Conservation (phyloP, 2,797 vertebrate genomes). For the Chaetophractus vellerosus region DNA sequence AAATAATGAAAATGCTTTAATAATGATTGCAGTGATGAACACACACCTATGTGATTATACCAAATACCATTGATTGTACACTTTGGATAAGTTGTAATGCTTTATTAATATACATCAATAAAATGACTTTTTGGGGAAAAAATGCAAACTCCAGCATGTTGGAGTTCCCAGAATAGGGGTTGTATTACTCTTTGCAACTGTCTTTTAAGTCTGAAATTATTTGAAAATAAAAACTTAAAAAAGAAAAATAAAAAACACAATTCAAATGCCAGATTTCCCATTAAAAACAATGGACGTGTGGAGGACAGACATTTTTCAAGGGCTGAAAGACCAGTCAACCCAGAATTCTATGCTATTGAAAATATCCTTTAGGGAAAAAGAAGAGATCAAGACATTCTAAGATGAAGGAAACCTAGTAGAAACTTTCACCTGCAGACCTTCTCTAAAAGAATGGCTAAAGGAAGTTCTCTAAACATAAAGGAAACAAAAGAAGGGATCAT, state of each 20-base stretch:
- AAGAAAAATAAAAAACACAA: neutral
- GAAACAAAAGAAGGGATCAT: neutral
- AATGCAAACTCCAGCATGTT: too few relatives aligned
- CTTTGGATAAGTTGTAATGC: too few relatives aligned
- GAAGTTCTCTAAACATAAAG: neutral
- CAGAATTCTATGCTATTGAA: neutral
- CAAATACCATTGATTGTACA: too few relatives aligned
- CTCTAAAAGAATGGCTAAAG: neutral
- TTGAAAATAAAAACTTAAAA: too few relatives aligned
- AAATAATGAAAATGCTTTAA: too few relatives aligned
- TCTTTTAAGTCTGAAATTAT: too few relatives aligned
- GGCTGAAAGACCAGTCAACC: neutral
- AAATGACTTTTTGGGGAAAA: too few relatives aligned
- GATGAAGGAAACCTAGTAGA: neutral
- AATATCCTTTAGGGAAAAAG: neutral
- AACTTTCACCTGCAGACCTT: neutral
- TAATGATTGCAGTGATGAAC: too few relatives aligned
- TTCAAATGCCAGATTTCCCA: neutral
- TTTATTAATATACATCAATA: too few relatives aligned
- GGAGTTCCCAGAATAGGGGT: too few relatives aligned
- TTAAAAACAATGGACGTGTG: neutral
- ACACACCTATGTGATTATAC: too few relatives aligned
- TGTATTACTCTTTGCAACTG: too few relatives aligned
- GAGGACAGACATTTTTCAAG: neutral
- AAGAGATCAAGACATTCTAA: neutral